These are phyloP conservation scores for Acestrorhynchus altus DNA, from an alignment of 2,797 vertebrate species.

Conservation along the genomic window DNA sequence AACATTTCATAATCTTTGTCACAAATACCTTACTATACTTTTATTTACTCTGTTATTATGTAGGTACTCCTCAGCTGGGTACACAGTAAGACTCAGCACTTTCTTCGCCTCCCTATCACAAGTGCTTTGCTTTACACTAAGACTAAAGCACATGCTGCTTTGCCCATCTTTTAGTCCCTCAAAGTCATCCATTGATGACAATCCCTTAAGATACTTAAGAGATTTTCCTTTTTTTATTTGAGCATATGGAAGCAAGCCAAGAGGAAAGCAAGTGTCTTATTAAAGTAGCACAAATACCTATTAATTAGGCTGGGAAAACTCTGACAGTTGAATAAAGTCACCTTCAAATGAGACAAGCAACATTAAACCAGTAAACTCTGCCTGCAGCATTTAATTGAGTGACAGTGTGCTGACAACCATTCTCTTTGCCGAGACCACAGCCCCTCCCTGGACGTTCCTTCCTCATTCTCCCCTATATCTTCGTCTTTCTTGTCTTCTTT, in stretches of 20 bases:
- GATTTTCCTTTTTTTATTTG: constrained; percentile 10
- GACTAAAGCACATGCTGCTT: constrained; percentile 16
- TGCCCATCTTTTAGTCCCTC: constrained; percentile 23
- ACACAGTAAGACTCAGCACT: constrained; percentile 22
- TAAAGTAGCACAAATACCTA: constrained; percentile 13
- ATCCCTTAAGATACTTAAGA: constrained; percentile 22
- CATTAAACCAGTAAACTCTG: constrained; percentile 13
- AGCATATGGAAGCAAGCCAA: constrained; percentile 31
- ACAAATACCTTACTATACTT: constrained; percentile 11
- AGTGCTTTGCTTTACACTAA: constrained; percentile 14
- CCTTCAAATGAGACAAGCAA: constrained; percentile 8
- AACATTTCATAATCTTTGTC: constrained; percentile 28
- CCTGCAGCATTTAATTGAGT: constrained; percentile 9
- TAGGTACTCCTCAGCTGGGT: not conserved
- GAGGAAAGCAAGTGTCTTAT: constrained; percentile 16
- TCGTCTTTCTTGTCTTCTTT: constrained; percentile 12
- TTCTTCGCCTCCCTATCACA: constrained; percentile 41
- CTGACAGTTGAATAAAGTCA: constrained; percentile 33
- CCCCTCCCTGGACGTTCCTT: constrained; percentile 3
- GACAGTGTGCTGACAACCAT: constrained; percentile 20
- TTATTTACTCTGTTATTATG: not conserved
- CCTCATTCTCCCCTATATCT: not conserved
- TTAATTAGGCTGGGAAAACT: constrained; percentile 45
- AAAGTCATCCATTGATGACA: not conserved
- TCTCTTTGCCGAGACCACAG: constrained; percentile 1